phyloP scores from a whole-genome alignment of 35 echinoderm and acorn worm genomes.

The Eucidaris tribuloides region DNA sequence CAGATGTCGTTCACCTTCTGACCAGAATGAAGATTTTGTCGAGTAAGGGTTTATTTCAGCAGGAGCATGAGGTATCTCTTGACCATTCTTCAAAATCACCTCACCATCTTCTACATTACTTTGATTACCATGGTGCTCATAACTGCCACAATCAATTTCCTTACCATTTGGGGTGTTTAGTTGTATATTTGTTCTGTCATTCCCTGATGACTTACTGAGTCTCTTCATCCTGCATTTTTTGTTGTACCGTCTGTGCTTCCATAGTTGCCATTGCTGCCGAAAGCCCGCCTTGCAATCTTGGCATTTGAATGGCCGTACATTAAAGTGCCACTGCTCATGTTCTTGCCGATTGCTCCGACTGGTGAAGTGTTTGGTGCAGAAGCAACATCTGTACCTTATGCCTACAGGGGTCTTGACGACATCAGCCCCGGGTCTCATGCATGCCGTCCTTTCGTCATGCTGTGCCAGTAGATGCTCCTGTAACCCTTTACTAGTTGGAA shows the following conservation, averaged over 20 bases:
- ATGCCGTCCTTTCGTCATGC: not conserved
- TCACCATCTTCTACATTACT: too few species aligned
- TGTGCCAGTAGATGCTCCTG: not conserved
- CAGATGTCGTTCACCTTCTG: too few species aligned
- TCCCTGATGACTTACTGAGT: too few species aligned
- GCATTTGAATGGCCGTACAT: not conserved
- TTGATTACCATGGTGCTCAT: too few species aligned
- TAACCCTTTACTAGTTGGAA: not conserved
- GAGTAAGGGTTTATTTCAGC: too few species aligned
- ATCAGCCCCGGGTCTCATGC: not conserved
- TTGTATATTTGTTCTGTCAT: too few species aligned
- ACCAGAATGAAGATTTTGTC: too few species aligned
- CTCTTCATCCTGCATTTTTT: not conserved
- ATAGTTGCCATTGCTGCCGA: not conserved
- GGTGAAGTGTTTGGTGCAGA: not conserved
- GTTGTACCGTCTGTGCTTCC: too few species aligned
- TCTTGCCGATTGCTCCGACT: not conserved
- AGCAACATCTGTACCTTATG: not conserved
- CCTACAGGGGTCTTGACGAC: not conserved
- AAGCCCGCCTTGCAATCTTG: not conserved
- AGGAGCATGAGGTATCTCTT: too few species aligned
- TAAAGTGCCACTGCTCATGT: constrained; percentile 15
- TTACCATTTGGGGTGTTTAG: too few species aligned
- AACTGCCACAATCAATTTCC: too few species aligned
- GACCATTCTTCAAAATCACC: too few species aligned